Percentiles rank a stretch among this genome's conserved stretches.
phyloP scores from a whole-genome alignment of 2,888 invertebrate genomes.

The Diaprepes abbreviatus region DNA sequence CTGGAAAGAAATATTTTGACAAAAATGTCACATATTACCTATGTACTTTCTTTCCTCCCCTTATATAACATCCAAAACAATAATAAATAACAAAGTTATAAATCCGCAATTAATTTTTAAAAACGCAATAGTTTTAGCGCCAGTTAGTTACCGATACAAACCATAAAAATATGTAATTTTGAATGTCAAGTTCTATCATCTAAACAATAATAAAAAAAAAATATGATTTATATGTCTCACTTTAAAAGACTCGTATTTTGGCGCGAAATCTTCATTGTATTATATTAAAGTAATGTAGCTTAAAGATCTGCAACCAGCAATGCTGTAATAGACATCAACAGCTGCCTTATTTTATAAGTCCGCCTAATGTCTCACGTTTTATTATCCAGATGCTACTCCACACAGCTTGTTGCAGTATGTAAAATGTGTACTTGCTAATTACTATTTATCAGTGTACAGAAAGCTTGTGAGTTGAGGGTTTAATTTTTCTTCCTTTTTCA shows the following conservation, averaged over 20 bases:
- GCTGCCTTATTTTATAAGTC: constrained; percentile 3
- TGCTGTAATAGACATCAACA: constrained; percentile 57
- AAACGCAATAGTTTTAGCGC: too few species aligned
- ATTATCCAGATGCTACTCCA: constrained; percentile 30
- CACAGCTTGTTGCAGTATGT: constrained; percentile 19
- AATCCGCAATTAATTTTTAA: background rate
- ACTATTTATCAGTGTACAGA: constrained; percentile 57
- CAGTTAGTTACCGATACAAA: background rate
- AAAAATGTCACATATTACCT: too few species aligned
- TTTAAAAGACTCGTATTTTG: background rate
- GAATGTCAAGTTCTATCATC: background rate
- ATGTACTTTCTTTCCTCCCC: too few species aligned
- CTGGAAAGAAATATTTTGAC: too few species aligned
- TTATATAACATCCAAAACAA: too few species aligned
- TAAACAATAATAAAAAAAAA: background rate
- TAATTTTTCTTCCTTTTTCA: constrained; percentile 58
- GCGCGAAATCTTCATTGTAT: constrained; percentile 5
- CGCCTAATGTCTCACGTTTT: constrained; percentile 6
- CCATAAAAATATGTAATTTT: background rate
- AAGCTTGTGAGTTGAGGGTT: constrained; percentile 55
- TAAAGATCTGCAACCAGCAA: constrained; percentile 60
- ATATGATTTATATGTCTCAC: too few species aligned
- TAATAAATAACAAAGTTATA: too few species aligned
- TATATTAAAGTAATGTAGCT: background rate
- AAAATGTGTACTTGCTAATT: constrained; percentile 57